Conservation (phyloP, 2,113 vertebrate genomes). For the Tiliqua scincoides region DNA sequence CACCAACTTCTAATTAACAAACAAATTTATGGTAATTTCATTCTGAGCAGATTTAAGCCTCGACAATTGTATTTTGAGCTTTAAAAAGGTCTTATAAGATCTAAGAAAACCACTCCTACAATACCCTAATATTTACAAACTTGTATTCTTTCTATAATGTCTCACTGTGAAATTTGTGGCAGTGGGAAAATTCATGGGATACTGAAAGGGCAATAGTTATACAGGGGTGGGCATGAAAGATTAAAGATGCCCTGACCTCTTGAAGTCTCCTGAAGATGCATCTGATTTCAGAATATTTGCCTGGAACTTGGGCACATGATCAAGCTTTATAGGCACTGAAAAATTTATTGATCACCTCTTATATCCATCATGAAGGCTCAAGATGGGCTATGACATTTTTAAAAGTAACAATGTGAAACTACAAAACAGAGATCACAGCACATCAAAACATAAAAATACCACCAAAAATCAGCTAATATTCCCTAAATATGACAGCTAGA, state of each 20-base stretch:
- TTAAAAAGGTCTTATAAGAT: neutral
- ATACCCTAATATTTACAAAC: neutral
- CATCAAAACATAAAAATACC: neutral
- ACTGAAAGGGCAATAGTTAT: neutral
- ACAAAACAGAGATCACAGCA: neutral
- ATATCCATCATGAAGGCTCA: neutral
- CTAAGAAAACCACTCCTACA: neutral
- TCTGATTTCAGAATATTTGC: neutral
- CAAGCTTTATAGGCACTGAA: neutral
- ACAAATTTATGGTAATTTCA: neutral
- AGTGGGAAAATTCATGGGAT: neutral
- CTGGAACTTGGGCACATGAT: neutral
- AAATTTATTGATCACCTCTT: neutral
- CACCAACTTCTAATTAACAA: neutral
- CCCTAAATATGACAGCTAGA: neutral
- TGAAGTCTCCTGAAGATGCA: neutral
- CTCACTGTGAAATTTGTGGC: neutral
- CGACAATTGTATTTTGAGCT: neutral
- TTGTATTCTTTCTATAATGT: neutral
- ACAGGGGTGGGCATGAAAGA: neutral
- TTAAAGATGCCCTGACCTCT: neutral
- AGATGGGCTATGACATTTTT: neutral
- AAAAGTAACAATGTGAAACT: neutral
- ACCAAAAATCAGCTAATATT: neutral
- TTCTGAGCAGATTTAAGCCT: neutral